Evolutionary conservation across 2,888 invertebrate genomes (phyloP).

Genomic region (Sphinx pinastri): DNA sequence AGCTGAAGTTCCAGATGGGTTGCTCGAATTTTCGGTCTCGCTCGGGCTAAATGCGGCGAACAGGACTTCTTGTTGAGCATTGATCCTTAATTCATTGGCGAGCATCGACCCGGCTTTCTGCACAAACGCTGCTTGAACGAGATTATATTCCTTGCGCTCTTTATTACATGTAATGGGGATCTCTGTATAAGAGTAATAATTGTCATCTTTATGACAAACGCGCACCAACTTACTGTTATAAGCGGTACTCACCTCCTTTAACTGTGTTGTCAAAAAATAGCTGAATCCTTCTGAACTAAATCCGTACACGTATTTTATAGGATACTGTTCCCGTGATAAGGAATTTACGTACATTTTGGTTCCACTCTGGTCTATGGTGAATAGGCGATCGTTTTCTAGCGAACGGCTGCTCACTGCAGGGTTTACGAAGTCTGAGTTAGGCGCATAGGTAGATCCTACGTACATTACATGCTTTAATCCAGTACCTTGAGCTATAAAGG

Average conservation of each 20-base stretch:
- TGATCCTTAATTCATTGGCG: conserved; percentile 94
- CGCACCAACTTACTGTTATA: conserved; percentile 97
- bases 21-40: conserved; percentile 87
- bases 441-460: conserved; percentile 96
- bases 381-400: conserved; percentile 93
- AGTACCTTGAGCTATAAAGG: conserved; percentile 97
- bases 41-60: conserved; percentile 97
- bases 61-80: conserved; percentile 96
- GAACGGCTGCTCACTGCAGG: conserved; percentile 97
- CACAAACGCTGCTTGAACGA: conserved; percentile 97
- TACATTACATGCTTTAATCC: conserved; percentile 97
- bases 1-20: conserved; percentile 89
- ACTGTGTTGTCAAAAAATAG: conserved; percentile 97
- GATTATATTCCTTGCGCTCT: conserved; percentile 92
- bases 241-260: conserved; percentile 90
- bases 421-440: conserved; percentile 96
- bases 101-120: conserved; percentile 97
- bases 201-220: conserved; percentile 97
- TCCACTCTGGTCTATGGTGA: conserved; percentile 95
- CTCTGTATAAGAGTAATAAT: conserved; percentile 99
- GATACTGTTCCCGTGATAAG: conserved; percentile 94
- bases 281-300: conserved; percentile 98
- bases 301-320: conserved; percentile 97
- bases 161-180: conserved; percentile 96
- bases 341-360: conserved; percentile 97